Evolutionary conservation across 2,113 vertebrate genomes (phyloP).

Genomic region (Rhagologus leucostigma): DNA sequence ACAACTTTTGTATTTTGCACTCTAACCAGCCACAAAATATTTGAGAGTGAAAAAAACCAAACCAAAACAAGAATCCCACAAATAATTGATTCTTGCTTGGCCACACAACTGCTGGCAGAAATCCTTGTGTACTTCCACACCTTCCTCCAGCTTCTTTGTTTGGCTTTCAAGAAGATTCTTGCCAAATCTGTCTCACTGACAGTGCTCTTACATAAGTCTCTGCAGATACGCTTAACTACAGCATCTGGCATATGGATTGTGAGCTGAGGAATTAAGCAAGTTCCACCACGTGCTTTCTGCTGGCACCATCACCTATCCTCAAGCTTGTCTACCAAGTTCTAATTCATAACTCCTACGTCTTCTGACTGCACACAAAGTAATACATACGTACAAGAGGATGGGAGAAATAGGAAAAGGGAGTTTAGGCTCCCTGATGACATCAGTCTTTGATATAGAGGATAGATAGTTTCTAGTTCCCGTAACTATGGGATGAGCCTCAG

Average conservation of each 20-base stretch:
- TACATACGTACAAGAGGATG: neutral
- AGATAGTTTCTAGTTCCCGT: neutral
- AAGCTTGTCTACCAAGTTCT: neutral
- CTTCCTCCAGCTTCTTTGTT: neutral
- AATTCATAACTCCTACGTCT: neutral
- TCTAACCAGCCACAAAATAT: neutral
- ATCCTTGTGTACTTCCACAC: neutral
- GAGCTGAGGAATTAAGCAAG: neutral
- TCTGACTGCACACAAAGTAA: neutral
- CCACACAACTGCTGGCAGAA: neutral
- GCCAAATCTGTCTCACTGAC: neutral
- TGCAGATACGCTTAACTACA: neutral
- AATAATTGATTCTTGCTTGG: neutral
- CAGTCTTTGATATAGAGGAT: accelerated
- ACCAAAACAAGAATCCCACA: neutral
- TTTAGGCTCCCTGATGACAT: neutral
- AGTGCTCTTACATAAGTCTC: neutral
- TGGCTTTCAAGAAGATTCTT: neutral
- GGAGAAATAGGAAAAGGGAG: neutral
- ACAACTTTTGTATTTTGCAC: neutral
- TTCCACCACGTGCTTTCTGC: neutral
- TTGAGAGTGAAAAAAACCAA: neutral
- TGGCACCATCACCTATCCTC: neutral
- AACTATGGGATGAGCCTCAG: neutral
- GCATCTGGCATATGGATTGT: neutral